Evolutionary conservation across 2,797 vertebrate genomes (phyloP).

Genomic region (Hypotaenidia okinawae): DNA sequence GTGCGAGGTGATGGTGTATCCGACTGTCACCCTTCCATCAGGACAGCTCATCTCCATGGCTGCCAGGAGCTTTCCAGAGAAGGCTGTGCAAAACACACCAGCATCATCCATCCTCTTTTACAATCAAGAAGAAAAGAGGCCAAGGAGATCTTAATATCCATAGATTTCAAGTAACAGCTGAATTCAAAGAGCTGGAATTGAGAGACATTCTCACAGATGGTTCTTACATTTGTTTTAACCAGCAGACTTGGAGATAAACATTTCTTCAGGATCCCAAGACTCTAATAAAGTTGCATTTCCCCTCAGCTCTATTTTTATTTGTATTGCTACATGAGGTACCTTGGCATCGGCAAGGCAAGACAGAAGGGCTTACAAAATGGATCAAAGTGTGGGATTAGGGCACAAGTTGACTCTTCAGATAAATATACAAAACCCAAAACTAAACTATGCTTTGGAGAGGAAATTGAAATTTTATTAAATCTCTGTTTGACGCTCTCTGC

Average conservation of each 20-base stretch:
- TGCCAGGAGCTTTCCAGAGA: conserved; percentile 11
- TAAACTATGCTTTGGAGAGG: conserved; percentile 20
- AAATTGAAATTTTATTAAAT: not conserved
- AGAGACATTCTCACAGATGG: not conserved
- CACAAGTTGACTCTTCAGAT: not conserved
- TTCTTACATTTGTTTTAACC: conserved; percentile 20
- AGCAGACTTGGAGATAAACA: not conserved
- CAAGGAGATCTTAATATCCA: conserved; percentile 11
- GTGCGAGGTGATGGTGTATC: not conserved
- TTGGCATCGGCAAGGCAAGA: not conserved
- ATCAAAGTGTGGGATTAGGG: not conserved
- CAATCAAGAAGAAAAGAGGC: conserved; percentile 14
- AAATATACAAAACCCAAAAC: not conserved
- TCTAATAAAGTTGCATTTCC: not conserved
- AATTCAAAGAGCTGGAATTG: not conserved
- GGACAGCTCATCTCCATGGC: not conserved
- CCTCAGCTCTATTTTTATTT: conserved; percentile 3
- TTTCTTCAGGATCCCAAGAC: not conserved
- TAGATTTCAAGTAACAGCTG: conserved; percentile 6
- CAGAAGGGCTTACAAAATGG: not conserved
- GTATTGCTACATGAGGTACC: not conserved
- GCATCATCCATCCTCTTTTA: not conserved
- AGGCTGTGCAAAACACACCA: not conserved
- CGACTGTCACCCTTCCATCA: not conserved
- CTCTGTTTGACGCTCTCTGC: conserved; percentile 3